These are phyloP conservation scores for Hycleus cichorii DNA, from an alignment of 1,140 invertebrate genomes.

Conservation along the genomic window DNA sequence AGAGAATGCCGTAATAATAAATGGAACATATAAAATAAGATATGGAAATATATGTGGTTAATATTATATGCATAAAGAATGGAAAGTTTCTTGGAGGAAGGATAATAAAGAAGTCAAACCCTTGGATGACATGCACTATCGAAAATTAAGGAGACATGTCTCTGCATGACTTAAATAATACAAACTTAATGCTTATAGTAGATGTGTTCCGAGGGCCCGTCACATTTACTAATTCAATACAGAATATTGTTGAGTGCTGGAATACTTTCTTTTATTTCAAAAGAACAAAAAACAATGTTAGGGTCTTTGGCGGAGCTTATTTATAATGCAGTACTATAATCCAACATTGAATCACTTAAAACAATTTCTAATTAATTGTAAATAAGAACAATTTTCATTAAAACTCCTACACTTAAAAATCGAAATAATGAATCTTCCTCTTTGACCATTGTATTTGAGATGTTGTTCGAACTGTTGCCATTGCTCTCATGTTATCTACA, in stretches of 20 bases:
- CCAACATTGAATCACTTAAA: not conserved
- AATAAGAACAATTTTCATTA: constrained; percentile 11
- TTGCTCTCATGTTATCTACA: constrained; percentile 16
- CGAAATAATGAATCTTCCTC: not conserved
- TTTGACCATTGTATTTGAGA: constrained; percentile 17
- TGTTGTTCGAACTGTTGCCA: constrained; percentile 2
- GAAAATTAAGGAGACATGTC: constrained; percentile 22
- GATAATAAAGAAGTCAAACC: constrained; percentile 9
- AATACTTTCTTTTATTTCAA: not conserved
- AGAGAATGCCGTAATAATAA: too few species aligned
- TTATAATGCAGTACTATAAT: not conserved
- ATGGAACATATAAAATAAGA: too few species aligned
- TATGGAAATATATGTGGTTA: too few species aligned
- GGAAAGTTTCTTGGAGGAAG: too few species aligned
- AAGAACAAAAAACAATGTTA: too few species aligned
- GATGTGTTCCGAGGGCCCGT: constrained; percentile 11
- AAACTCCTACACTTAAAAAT: not conserved
- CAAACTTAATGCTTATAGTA: constrained; percentile 16
- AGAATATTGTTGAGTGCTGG: constrained; percentile 6
- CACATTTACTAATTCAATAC: constrained; percentile 13
- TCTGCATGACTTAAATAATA: constrained; percentile 20
- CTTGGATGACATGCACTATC: constrained; percentile 16
- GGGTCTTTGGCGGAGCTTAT: not conserved
- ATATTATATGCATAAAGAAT: too few species aligned
- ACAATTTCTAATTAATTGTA: constrained; percentile 2